Percentiles rank a stretch among this genome's conserved stretches.
Evolutionary conservation across 2,888 invertebrate species (phyloP).

Genomic region (Keiferia lycopersicella): DNA sequence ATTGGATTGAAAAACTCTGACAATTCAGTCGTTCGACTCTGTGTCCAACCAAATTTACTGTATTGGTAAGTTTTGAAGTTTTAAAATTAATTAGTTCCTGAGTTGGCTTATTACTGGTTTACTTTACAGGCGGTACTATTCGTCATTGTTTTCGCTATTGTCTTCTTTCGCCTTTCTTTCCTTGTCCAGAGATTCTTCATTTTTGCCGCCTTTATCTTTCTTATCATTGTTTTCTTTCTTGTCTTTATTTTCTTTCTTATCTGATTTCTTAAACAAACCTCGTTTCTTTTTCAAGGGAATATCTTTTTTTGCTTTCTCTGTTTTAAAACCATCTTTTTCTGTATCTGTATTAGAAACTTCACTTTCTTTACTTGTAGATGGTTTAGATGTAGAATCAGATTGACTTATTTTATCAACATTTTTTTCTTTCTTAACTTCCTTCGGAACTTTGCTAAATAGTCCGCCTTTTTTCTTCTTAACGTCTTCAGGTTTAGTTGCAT

Average conservation of each 20-base stretch:
- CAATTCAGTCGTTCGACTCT: no score
- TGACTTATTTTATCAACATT: background rate
- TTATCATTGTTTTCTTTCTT: constrained; percentile 1
- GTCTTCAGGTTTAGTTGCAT: background rate
- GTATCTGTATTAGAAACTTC: background rate
- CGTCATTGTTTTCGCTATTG: background rate
- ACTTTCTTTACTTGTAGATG: background rate
- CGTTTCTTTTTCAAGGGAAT: background rate
- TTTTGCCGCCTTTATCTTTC: background rate
- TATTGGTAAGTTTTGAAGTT: no score
- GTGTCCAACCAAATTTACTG: no score
- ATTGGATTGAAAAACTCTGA: no score
- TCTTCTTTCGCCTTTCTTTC: background rate
- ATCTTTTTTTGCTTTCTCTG: background rate
- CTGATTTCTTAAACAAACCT: background rate
- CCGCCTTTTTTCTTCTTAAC: constrained; percentile 8
- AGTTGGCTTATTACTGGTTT: no score
- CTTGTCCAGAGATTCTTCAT: background rate
- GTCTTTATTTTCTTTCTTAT: background rate
- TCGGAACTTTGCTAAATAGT: background rate
- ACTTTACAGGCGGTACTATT: background rate
- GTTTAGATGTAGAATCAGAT: background rate
- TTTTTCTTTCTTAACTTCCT: background rate
- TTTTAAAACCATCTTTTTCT: background rate
- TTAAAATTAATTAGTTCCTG: no score